phyloP scores from a whole-genome alignment of 2,888 invertebrate species.

The Lepidochitona cinerea region DNA sequence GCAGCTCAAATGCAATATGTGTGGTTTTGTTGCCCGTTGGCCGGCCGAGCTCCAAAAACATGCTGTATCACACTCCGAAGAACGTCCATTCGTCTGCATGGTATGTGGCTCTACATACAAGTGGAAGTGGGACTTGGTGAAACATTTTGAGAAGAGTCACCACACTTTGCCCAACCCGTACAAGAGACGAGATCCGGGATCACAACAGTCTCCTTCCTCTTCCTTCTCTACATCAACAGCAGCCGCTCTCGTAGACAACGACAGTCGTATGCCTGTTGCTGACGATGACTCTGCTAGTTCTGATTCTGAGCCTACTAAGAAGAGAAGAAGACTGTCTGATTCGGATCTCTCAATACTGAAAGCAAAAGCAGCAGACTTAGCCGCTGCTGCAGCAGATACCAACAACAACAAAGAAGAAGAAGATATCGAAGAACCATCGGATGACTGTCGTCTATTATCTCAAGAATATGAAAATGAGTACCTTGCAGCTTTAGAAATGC shows the following conservation, averaged over 20 bases:
- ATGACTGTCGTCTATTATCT: slow-evolving; percentile 2
- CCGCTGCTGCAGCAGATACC: slow-evolving; percentile 27
- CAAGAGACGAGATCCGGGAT: slow-evolving; percentile 42
- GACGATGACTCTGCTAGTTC: neutral
- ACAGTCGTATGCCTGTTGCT: slow-evolving; percentile 19
- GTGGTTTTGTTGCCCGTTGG: slow-evolving; percentile 67
- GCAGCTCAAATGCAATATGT: slow-evolving; percentile 67
- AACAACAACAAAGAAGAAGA: slow-evolving; percentile 11
- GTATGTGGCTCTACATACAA: slow-evolving; percentile 69
- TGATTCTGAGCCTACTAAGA: slow-evolving; percentile 11
- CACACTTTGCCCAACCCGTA: slow-evolving; percentile 66
- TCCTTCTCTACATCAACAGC: slow-evolving; percentile 19
- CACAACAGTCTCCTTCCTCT: slow-evolving; percentile 5
- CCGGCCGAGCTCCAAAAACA: slow-evolving; percentile 68
- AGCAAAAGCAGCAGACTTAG: slow-evolving; percentile 18
- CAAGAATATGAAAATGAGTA: slow-evolving; percentile 12
- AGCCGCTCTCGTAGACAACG: slow-evolving; percentile 37
- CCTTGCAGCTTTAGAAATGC: neutral
- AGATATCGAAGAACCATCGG: slow-evolving; percentile 15
- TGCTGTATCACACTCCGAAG: slow-evolving; percentile 67
- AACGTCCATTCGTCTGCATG: slow-evolving; percentile 65
- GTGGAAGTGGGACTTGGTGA: slow-evolving; percentile 70
- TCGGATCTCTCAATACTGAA: slow-evolving; percentile 29
- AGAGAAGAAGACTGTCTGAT: slow-evolving; percentile 46
- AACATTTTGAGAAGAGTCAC: slow-evolving; percentile 69